Base-by-base conservation (phyloP, 2,888 invertebrate genomes). In the Andrena minutula region DNA sequence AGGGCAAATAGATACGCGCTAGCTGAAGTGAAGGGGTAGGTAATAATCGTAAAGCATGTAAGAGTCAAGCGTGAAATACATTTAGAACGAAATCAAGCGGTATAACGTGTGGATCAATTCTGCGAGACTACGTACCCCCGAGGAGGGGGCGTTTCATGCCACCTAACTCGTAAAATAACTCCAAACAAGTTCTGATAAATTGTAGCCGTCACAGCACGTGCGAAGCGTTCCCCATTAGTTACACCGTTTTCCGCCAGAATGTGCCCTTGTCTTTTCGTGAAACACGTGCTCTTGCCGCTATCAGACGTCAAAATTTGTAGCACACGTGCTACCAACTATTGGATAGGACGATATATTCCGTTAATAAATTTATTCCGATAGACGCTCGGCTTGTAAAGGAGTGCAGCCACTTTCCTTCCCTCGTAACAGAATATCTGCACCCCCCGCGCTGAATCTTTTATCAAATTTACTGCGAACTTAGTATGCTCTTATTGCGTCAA, bases 141-240 rank as follows among this genome's bases (percentile, higher is more conserved):
- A 70, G 77, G 66, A 77, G 69, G 79, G 69, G 82, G 79, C 81
- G 60, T 87, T 88, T 88, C 86, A 82, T 80, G 84, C 88, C 77
- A 72, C 75, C 86, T 82, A 88, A 86, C 87, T 87, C 84, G 86
- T 87, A 88, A 87, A 88, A 87, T 87, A 87, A 87, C 87, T 87
- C 86, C 79, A 86, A 87, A 87, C 88, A 87, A 87, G 87, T 87
- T 86, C 86, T 87, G 87, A 87, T 87, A 87, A 87, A 87, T 87
- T 88, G 86, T 88, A 84, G 88, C 83, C 82, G 87, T 87, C 87
- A 84, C 82, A 84, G 87, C 87, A 87, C 87, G 88, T 87, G 86
- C 86, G 80, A 88, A 84, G 88, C 88, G 83, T 88, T 86, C 66
- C 73, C 87, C 88, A 88, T 87, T 87, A 87, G 86, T 87, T 86